phyloP scores from a whole-genome alignment of 1,140 invertebrate species.

The Camponotus vicinus region DNA sequence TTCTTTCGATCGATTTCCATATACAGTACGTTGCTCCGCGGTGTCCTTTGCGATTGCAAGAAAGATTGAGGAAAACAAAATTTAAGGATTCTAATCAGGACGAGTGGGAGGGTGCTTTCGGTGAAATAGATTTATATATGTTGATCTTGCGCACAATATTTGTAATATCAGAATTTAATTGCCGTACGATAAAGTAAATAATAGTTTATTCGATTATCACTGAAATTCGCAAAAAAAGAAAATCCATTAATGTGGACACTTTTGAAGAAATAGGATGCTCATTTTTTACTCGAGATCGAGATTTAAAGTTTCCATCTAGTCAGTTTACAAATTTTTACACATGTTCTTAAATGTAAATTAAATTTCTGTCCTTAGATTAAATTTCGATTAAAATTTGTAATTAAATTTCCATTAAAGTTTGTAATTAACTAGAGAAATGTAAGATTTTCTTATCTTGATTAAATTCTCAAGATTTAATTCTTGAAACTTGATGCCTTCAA shows the following conservation, averaged over 20 bases:
- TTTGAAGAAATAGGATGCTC: neutral
- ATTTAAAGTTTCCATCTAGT: neutral
- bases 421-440: neutral
- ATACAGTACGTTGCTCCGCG: constrained; percentile 54
- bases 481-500: neutral
- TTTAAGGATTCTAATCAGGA: constrained; percentile 63
- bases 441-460: neutral
- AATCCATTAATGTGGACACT: neutral
- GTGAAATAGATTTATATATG: constrained; percentile 68
- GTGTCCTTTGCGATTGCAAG: constrained; percentile 64
- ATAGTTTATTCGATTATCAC: constrained; percentile 23
- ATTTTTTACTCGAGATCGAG: neutral
- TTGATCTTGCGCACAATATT: constrained; percentile 67
- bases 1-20: constrained; percentile 60
- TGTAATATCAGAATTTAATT: constrained; percentile 57
- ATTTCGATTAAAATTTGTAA: neutral
- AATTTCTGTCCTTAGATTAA: too few relatives aligned
- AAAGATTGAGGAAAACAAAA: constrained; percentile 58
- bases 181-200: constrained; percentile 28
- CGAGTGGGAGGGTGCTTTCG: constrained; percentile 71
- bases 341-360: neutral
- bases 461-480: neutral
- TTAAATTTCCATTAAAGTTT: constrained; percentile 9
- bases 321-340: neutral
- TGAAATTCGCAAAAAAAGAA: neutral